phyloP scores from a whole-genome alignment of 2,888 invertebrate genomes.

The Phasia obesa region DNA sequence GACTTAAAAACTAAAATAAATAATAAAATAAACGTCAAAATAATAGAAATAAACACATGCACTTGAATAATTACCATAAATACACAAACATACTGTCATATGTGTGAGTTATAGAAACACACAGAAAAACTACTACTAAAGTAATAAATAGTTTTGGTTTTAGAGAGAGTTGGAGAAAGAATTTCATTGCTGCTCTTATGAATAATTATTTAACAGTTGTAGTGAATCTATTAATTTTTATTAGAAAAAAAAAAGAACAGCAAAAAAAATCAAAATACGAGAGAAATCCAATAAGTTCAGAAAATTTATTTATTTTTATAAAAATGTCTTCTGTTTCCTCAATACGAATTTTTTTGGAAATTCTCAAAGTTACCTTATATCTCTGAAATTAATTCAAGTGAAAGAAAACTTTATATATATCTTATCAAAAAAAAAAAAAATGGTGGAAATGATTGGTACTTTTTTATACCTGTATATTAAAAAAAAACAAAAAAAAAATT shows the following conservation, averaged over 20 bases:
- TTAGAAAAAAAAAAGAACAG: slow-evolving; percentile 5
- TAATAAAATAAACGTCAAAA: slow-evolving; percentile 32
- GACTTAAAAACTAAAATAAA: slow-evolving; percentile 35
- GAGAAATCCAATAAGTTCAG: no score
- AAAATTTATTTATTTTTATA: no score
- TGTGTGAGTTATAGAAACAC: slow-evolving; percentile 7
- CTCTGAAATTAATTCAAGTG: no score
- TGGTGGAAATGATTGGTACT: no score
- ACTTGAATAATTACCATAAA: not conserved
- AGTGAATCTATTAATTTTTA: slow-evolving; percentile 2
- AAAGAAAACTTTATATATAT: no score
- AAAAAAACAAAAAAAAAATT: no score
- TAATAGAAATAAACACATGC: slow-evolving; percentile 36
- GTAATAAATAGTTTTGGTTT: slow-evolving; percentile 14
- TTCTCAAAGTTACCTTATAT: no score
- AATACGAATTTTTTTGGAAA: no score
- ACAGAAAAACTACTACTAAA: not conserved
- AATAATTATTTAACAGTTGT: slow-evolving; percentile 25
- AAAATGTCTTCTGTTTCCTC: no score
- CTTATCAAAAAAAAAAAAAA: no score
- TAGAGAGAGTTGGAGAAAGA: not conserved
- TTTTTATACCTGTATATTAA: no score
- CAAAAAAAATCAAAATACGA: not conserved
- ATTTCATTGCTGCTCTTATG: not conserved
- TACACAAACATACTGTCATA: not conserved